Base-by-base conservation (phyloP, 1,140 invertebrate genomes). In the Epicauta chinensis region DNA sequence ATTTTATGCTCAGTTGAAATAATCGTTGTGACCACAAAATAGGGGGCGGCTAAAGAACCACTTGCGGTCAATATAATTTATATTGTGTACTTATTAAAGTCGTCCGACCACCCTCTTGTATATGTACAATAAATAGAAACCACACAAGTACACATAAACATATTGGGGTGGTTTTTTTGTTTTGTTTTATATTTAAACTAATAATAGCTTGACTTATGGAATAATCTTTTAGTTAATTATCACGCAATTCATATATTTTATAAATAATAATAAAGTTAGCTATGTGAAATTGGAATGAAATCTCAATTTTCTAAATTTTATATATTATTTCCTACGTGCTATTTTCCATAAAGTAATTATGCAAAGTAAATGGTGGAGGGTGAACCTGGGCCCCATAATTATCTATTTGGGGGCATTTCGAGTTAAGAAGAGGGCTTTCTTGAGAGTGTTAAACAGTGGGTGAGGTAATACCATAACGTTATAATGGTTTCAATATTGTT, bases 401-500 rank as follows among this genome's bases (percentile, higher is more conserved):
- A 42, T 47, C 47, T 52, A 42, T 46, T 58, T 47, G 37, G 35
- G 47, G 53, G 52, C 48, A 53, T 51, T 58, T 54, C 45, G 56
- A 43, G 45, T 47, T 58, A 37, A 39, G 49, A 55, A 48, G 44
- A 37, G 42, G 53, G 56, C 53, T 58, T 58, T 58, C 49, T 54
- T 49, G 48, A 55, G 56, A 53, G 56, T 55, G 56, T 55, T 55
- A 50, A 58, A 58, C 51, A 52, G 56, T 41, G 45, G 45, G 44
- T 44, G 38, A 45, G 46, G 56, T 58, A 58, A 59, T 56, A 55
- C 53, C 53, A 52, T 58, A 58, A 58, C 56, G 43, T 49, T 40
- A 51, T 55, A 59, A 52, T 56, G 49, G 46, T 49, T 49, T 49
- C 35, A 30, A 49, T 36, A 35, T 36, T 39, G 37, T 17, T 39